Base-by-base conservation (phyloP, 2,797 vertebrate genomes). In the Tadarida brasiliensis region DNA sequence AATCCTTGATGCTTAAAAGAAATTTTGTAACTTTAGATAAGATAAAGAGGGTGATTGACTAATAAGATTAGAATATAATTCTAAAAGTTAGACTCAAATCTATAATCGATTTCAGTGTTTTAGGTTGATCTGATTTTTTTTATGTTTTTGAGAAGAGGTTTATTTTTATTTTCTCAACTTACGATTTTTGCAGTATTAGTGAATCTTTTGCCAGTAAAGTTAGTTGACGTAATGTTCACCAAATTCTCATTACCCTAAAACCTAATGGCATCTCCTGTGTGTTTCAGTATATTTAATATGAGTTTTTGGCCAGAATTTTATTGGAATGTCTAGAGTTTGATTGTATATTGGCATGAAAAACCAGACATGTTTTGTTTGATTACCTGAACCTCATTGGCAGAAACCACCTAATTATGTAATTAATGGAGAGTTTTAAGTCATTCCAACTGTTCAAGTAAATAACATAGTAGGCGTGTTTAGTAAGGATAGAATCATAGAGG, bases 331-430 rank as follows among this genome's bases (percentile, higher is more conserved):
- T 90, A 87, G 22, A 80, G 74, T 94, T 90, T 87, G 51, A 54
- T 95, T 96, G 87, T 85, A 94, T 94, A 92, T 85, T 93, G 67
- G 77, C 47, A 51, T 92, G 81, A 91, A 94, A 96, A 95, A 87
- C 92, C 90, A 96, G 86, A 82, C 57, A 70, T 96, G 90, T 97
- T 96, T 85, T 90, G 88, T 95, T 65, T 65, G 7, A 68, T 47
- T 54, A 74, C 76, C 68, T 68, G 65, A 93, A 93, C 49, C 57
- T 93, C 81, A 78, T 93, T 95, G 95, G 87, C 95, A 95, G 56
- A 96, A 97, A 87, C 16, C 68, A 81, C 81, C 80, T 96, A 87
- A 93, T 96, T 95, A 93, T 78, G 65, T 91, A 94, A 95, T 96
- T 87, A 73, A 70, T 28, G 19, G 47, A 77, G 49, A 90, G 33